These are phyloP conservation scores for Cyanoramphus novaezelandiae DNA, from an alignment of 2,113 vertebrate genomes.

Conservation along the genomic window DNA sequence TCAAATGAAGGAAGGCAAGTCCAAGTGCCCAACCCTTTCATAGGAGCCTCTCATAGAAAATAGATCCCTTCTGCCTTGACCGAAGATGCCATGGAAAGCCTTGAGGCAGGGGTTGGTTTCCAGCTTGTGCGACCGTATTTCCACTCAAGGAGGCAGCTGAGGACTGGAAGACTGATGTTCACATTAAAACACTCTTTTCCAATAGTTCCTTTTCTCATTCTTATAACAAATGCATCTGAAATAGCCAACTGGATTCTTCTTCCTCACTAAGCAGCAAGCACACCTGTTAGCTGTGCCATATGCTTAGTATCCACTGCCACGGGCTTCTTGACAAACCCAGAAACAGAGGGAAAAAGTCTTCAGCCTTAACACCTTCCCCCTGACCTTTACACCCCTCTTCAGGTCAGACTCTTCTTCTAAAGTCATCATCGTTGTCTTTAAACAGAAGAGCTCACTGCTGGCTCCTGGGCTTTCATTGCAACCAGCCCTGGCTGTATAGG, in stretches of 20 bases:
- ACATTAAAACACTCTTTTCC: not conserved
- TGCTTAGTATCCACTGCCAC: not conserved
- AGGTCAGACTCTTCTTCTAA: not conserved
- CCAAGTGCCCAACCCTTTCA: accelerated
- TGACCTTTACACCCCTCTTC: not conserved
- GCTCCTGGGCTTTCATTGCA: not conserved
- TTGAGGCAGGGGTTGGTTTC: not conserved
- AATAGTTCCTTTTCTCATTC: not conserved
- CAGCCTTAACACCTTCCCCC: not conserved
- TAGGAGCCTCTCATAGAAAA: not conserved
- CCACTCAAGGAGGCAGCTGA: not conserved
- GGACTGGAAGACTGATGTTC: not conserved
- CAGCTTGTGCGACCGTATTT: not conserved
- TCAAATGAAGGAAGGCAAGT: not conserved
- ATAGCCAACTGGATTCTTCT: not conserved
- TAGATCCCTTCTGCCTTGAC: not conserved
- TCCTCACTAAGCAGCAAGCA: not conserved
- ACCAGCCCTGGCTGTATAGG: not conserved
- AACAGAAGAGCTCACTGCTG: not conserved
- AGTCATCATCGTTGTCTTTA: not conserved
- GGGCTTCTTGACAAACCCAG: not conserved
- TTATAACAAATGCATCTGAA: not conserved
- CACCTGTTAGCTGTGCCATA: not conserved
- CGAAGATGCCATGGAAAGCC: not conserved
- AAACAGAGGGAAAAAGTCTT: not conserved